Conservation (phyloP, 1,140 invertebrate species). For the Diabrotica undecimpunctata region DNA sequence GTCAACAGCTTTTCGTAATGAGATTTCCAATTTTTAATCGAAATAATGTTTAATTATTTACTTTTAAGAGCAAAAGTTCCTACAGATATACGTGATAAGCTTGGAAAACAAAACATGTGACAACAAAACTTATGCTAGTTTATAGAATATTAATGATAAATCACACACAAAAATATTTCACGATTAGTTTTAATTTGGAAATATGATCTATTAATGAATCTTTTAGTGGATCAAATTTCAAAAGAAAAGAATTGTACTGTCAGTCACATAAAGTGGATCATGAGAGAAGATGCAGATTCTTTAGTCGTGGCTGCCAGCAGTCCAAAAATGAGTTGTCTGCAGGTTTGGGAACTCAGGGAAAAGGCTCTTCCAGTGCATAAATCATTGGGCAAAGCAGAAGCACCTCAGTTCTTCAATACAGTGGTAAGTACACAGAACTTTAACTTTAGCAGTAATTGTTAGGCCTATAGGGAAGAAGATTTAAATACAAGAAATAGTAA, state of each 20-base stretch:
- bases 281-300: slow-evolving; percentile 77
- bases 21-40: no score
- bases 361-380: slow-evolving; percentile 75
- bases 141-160: no score
- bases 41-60: no score
- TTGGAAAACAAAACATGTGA: no score
- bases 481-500: no score
- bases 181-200: no score
- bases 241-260: slow-evolving; percentile 48
- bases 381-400: slow-evolving; percentile 54
- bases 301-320: slow-evolving; percentile 68
- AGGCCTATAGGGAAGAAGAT: background rate
- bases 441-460: background rate
- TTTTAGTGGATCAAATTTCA: slow-evolving; percentile 38
- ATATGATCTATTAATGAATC: background rate
- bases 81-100: no score
- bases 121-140: no score
- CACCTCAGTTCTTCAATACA: slow-evolving; percentile 62
- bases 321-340: slow-evolving; percentile 62
- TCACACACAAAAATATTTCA: no score
- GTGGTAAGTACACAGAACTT: slow-evolving; percentile 55
- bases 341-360: slow-evolving; percentile 84
- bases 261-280: slow-evolving; percentile 75
- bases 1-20: no score
- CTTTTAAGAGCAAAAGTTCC: no score